These are phyloP conservation scores for Masticophis lateralis DNA, from an alignment of 2,797 vertebrate species.

Conservation along the genomic window DNA sequence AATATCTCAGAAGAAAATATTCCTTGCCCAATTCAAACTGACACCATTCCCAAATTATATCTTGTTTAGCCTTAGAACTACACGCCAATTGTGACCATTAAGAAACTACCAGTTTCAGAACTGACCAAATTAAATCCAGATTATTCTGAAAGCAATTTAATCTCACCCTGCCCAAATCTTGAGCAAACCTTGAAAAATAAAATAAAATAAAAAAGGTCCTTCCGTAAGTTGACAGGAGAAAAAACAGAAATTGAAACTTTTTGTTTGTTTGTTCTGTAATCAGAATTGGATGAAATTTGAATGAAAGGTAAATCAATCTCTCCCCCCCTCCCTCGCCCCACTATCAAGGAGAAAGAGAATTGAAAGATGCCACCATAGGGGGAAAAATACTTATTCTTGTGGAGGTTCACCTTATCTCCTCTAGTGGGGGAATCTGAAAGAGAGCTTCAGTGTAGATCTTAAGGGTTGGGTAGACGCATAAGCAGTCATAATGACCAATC, in stretches of 20 bases:
- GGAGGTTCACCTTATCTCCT: neutral
- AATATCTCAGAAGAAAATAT: neutral
- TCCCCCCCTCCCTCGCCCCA: neutral
- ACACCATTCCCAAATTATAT: neutral
- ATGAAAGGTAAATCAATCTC: neutral
- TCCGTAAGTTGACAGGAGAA: neutral
- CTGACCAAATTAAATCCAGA: neutral
- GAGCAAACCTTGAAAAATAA: neutral
- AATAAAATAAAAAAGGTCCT: neutral
- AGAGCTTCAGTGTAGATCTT: neutral
- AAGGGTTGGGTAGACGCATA: neutral
- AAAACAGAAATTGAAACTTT: neutral
- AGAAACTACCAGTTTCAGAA: neutral
- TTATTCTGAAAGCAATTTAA: neutral
- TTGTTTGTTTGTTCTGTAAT: neutral
- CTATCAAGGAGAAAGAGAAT: neutral
- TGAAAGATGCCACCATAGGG: neutral
- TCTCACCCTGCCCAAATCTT: neutral
- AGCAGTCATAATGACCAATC: neutral
- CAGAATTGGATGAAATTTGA: neutral
- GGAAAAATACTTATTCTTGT: neutral
- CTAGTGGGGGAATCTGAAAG: neutral
- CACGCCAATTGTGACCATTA: neutral
- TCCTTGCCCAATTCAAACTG: neutral
- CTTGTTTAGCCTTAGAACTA: neutral